Evolutionary conservation across 2,888 invertebrate species (phyloP).

Genomic region (Halocaridina rubra): DNA sequence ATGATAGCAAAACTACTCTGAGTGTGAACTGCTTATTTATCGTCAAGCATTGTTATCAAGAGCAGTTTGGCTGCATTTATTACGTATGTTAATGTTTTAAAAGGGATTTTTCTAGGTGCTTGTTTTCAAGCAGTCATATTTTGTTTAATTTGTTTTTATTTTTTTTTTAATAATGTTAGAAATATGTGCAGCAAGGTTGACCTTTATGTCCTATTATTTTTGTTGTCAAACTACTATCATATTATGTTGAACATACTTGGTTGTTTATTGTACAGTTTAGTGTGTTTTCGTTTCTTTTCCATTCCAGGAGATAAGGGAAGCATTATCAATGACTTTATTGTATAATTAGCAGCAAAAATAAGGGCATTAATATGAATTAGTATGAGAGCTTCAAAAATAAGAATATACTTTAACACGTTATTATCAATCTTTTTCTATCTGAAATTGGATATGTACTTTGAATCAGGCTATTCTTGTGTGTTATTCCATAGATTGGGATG

Average conservation of each 20-base stretch:
- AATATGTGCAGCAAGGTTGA: not conserved
- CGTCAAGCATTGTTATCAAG: slow-evolving; percentile 35
- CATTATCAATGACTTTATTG: too few species aligned
- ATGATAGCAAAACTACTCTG: slow-evolving; percentile 20
- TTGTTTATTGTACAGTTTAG: too few species aligned
- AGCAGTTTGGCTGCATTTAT: slow-evolving; percentile 30
- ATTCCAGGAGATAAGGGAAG: too few species aligned
- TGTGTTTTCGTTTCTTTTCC: too few species aligned
- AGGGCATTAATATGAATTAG: too few species aligned
- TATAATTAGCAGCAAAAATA: too few species aligned
- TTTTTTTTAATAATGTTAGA: slow-evolving; percentile 9
- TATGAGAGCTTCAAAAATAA: not conserved
- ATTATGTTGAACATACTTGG: too few species aligned
- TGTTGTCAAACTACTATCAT: too few species aligned
- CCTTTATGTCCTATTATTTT: too few species aligned
- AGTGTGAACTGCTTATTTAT: slow-evolving; percentile 39
- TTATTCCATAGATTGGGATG: not conserved
- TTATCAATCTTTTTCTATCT: too few species aligned
- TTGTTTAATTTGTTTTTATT: slow-evolving; percentile 17
- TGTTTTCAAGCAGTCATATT: slow-evolving; percentile 13
- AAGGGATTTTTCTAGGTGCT: slow-evolving; percentile 6
- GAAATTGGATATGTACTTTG: too few species aligned
- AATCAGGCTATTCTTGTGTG: not conserved
- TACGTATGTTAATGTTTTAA: not conserved
- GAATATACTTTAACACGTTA: not conserved